A percentile compares a stretch with the other conserved stretches of the same genome.
These are phyloP conservation scores for Pristionchus exspectatus DNA, from an alignment of 2,888 invertebrate genomes.

Conservation along the genomic window DNA sequence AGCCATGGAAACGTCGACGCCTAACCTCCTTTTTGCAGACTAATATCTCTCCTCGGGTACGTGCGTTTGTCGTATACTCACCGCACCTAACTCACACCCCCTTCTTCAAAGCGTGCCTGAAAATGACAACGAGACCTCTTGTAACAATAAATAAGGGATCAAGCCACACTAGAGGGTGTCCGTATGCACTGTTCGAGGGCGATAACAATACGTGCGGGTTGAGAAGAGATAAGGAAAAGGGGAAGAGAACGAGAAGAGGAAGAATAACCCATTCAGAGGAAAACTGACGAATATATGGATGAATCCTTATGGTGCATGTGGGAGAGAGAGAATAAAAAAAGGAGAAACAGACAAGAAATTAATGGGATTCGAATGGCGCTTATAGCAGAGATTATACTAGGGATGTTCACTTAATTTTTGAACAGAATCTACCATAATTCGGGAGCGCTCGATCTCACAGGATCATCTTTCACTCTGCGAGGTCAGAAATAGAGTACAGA, in stretches of 20 bases:
- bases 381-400: neutral
- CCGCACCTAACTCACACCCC: neutral
- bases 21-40: neutral
- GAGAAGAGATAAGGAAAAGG: neutral
- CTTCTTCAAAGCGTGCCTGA: neutral
- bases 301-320: neutral
- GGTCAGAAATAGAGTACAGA: conserved; percentile 7
- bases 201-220: neutral
- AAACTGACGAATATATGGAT: neutral
- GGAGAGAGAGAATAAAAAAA: neutral
- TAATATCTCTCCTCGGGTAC: neutral
- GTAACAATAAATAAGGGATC: neutral
- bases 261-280: neutral
- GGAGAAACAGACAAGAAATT: neutral
- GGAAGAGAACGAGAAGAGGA: neutral
- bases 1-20: neutral
- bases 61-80: neutral
- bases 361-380: neutral
- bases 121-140: neutral
- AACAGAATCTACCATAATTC: neutral
- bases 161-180: neutral
- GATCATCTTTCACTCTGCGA: conserved; percentile 2
- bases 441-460: neutral
- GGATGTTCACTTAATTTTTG: neutral
- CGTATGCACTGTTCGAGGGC: neutral